These are phyloP conservation scores for Electrophaes corylata DNA, from an alignment of 2,888 invertebrate genomes.

Conservation along the genomic window DNA sequence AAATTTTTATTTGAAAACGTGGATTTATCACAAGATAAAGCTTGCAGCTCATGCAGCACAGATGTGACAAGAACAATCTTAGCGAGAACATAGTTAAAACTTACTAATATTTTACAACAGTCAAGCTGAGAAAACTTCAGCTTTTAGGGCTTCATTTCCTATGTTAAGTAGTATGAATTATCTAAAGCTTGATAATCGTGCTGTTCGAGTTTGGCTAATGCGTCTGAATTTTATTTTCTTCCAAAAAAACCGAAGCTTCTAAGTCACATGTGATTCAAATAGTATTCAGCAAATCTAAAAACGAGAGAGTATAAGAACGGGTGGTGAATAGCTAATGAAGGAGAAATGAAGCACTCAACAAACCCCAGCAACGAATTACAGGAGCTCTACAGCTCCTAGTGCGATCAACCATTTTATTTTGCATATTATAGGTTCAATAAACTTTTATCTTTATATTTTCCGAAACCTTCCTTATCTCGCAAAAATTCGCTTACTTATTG, in stretches of 20 bases:
- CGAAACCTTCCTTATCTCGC: slow-evolving; percentile 48
- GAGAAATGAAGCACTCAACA: slow-evolving; percentile 55
- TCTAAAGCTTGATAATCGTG: not conserved
- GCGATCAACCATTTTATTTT: slow-evolving; percentile 59
- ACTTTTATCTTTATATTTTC: slow-evolving; percentile 55
- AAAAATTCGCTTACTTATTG: slow-evolving; percentile 49
- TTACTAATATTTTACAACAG: not conserved
- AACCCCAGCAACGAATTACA: slow-evolving; percentile 44
- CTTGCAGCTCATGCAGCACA: not conserved
- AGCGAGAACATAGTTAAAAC: slow-evolving; percentile 1
- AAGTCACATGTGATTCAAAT: slow-evolving; percentile 2
- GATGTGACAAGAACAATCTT: not conserved
- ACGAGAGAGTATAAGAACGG: slow-evolving; percentile 41
- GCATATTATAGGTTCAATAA: slow-evolving; percentile 56
- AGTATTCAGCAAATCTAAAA: slow-evolving; percentile 30
- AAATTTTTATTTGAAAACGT: slow-evolving; percentile 43
- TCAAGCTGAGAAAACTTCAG: not conserved
- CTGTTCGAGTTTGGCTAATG: not conserved
- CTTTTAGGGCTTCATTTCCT: not conserved
- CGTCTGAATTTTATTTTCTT: not conserved
- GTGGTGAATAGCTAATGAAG: slow-evolving; percentile 56
- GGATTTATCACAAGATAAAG: slow-evolving; percentile 6
- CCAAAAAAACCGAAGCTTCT: slow-evolving; percentile 5
- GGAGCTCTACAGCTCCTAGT: slow-evolving; percentile 46
- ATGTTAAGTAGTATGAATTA: no score